Evolutionary conservation across 1,140 invertebrate genomes (phyloP).

Genomic region (Cheumatopsyche charites): DNA sequence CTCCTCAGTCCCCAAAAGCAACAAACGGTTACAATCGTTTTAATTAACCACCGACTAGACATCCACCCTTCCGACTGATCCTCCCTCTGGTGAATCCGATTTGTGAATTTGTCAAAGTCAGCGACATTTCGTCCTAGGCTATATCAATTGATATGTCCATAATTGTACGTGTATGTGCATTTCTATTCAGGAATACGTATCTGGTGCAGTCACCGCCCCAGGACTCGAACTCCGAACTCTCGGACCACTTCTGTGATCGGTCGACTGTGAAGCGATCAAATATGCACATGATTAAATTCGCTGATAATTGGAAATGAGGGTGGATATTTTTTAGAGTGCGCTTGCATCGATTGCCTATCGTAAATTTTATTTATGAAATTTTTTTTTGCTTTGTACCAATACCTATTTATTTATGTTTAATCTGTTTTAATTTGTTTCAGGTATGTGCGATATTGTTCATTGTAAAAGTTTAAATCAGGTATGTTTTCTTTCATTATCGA

Average conservation of each 20-base stretch:
- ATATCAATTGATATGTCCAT: no score
- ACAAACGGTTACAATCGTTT: slow-evolving; percentile 40
- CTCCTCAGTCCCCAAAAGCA: slow-evolving; percentile 36
- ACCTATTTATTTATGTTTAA: no score
- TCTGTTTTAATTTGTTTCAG: no score
- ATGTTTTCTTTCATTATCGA: no score
- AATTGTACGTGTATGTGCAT: no score
- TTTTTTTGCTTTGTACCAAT: no score
- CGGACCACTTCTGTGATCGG: slow-evolving; percentile 36
- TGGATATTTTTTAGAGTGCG: slow-evolving; percentile 2
- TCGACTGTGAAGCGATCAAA: slow-evolving; percentile 39
- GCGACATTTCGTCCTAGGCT: not conserved
- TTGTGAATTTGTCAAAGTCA: not conserved
- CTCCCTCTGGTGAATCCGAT: not conserved
- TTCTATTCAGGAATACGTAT: slow-evolving; percentile 22
- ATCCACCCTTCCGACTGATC: not conserved
- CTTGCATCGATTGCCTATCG: not conserved
- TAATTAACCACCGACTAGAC: slow-evolving; percentile 35
- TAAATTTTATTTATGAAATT: no score
- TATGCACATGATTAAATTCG: slow-evolving; percentile 44
- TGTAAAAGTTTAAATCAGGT: no score
- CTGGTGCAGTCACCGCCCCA: slow-evolving; percentile 34
- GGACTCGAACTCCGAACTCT: slow-evolving; percentile 24
- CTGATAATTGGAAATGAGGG: slow-evolving; percentile 33
- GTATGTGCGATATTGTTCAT: no score